A percentile compares a stretch with the other conserved stretches of the same genome.
These are phyloP conservation scores for Tigriopus californicus DNA, from an alignment of 2,888 invertebrate species.

Conservation along the genomic window DNA sequence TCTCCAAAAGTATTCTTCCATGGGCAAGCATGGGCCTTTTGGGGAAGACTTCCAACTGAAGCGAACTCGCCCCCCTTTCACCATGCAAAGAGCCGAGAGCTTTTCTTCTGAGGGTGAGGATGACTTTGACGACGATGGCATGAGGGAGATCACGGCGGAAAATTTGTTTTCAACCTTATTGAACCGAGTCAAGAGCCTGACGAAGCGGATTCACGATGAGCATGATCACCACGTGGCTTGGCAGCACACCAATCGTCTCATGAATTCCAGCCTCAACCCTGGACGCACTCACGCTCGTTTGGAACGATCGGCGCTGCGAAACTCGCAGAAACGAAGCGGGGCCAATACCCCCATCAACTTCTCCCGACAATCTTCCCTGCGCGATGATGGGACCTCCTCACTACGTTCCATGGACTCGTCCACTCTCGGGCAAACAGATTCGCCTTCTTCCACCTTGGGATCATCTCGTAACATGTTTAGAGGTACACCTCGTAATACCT, in stretches of 20 bases:
- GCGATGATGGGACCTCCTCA: constrained; percentile 6
- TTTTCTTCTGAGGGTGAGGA: constrained; percentile 63
- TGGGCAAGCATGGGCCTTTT: constrained; percentile 12
- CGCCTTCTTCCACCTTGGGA: no score
- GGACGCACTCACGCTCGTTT: constrained; percentile 13
- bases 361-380: background rate
- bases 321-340: constrained; percentile 7
- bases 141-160: constrained; percentile 75
- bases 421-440: background rate
- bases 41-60: constrained; percentile 5
- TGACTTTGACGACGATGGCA: constrained; percentile 64
- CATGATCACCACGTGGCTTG: constrained; percentile 11
- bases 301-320: constrained; percentile 13
- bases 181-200: constrained; percentile 41
- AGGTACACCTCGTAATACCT: background rate
- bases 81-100: constrained; percentile 37
- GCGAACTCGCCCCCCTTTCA: constrained; percentile 14
- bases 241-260: constrained; percentile 1
- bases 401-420: background rate
- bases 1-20: constrained; percentile 14
- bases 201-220: constrained; percentile 14
- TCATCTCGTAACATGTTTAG: background rate
- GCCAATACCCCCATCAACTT: background rate
- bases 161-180: constrained; percentile 69
- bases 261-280: constrained; percentile 10